Conservation (phyloP, 2,113 vertebrate species). For the Cyphomyrus discorhynchus region DNA sequence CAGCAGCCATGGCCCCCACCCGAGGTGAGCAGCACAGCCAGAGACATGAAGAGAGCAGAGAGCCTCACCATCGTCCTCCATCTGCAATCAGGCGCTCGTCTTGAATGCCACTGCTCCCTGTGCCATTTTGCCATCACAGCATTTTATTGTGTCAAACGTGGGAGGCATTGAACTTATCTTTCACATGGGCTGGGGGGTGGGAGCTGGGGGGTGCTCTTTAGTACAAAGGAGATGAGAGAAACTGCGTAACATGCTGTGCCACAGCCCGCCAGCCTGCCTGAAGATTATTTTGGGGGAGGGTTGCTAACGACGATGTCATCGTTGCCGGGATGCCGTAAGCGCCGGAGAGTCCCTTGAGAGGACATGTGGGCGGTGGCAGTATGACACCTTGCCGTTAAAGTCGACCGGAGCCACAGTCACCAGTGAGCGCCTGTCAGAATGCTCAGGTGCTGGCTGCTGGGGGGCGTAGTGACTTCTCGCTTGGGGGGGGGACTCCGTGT, state of each 20-base stretch:
- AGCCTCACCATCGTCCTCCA: not conserved
- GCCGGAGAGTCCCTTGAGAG: not conserved
- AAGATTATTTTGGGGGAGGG: not conserved
- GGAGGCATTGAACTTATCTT: not conserved
- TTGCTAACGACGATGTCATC: not conserved
- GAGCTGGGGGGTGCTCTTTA: not conserved
- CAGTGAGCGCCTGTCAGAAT: not conserved
- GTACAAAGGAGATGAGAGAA: not conserved
- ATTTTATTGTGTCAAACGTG: not conserved
- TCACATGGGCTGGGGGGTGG: not conserved
- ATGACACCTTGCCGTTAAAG: not conserved
- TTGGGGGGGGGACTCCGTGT: not conserved
- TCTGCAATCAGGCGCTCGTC: not conserved
- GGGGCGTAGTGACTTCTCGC: not conserved
- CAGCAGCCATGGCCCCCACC: not conserved
- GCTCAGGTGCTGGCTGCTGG: not conserved
- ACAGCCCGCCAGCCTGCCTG: not conserved
- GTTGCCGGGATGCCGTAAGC: not conserved
- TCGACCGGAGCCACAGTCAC: not conserved
- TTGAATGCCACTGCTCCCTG: not conserved
- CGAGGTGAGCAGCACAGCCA: not conserved
- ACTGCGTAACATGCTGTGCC: not conserved
- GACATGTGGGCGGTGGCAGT: not conserved
- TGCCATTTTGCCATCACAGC: too few species aligned
- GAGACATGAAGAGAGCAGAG: not conserved